Percentiles rank a stretch among this genome's conserved stretches.
phyloP scores from a whole-genome alignment of 2,888 invertebrate species.

The Neria commutata region DNA sequence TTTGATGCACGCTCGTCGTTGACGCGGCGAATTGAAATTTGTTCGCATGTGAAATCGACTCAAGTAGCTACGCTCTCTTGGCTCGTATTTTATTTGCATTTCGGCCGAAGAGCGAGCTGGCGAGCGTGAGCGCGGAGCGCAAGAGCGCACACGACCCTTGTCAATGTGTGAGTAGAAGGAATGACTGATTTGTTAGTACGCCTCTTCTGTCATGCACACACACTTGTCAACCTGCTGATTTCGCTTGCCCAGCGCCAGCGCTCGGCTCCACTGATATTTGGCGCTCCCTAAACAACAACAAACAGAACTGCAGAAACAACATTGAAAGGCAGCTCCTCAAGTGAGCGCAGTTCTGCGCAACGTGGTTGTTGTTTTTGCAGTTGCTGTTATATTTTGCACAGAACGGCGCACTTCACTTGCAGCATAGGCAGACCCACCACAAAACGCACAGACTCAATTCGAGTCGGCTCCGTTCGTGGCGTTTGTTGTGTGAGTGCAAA shows the following conservation, averaged over 20 bases:
- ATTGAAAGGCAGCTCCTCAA: no score
- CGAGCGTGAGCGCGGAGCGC: constrained; percentile 7
- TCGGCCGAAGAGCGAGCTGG: no score
- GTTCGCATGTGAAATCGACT: no score
- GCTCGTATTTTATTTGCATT: no score
- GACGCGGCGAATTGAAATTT: no score
- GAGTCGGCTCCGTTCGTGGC: constrained; percentile 33
- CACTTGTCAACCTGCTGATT: constrained; percentile 41
- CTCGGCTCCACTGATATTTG: constrained; percentile 21
- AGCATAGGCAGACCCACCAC: background rate
- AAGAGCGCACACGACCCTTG: constrained; percentile 6
- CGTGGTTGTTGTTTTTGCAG: constrained; percentile 22
- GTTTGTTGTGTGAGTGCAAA: constrained; percentile 29
- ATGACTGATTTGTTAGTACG: constrained; percentile 62
- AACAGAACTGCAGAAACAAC: background rate
- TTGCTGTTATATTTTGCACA: no score
- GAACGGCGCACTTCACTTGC: no score
- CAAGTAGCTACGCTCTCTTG: no score
- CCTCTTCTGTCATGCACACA: constrained; percentile 60
- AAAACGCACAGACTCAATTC: background rate
- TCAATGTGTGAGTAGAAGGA: constrained; percentile 44
- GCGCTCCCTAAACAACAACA: constrained; percentile 21
- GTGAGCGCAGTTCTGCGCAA: background rate
- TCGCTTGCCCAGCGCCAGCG: background rate
- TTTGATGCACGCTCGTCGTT: no score